These are phyloP conservation scores for Corythoichthys haematopterus DNA, from an alignment of 2,113 vertebrate genomes.

Conservation along the genomic window DNA sequence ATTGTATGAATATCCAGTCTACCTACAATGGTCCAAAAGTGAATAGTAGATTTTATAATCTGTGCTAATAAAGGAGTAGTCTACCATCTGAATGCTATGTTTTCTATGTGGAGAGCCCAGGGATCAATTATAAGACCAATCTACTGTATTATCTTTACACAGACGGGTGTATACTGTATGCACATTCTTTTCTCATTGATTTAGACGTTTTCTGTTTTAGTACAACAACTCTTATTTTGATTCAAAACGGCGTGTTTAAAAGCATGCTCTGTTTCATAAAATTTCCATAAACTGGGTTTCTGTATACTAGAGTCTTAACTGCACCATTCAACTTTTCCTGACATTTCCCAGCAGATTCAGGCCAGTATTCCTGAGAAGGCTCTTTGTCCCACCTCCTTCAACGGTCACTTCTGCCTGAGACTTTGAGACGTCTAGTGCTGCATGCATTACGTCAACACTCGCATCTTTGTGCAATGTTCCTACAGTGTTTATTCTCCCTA, in stretches of 20 bases:
- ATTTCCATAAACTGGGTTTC: not conserved
- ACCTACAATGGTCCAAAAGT: too few relatives aligned
- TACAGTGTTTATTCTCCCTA: not conserved
- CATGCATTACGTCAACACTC: not conserved
- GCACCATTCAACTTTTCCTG: not conserved
- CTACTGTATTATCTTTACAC: not conserved
- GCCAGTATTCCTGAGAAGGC: not conserved
- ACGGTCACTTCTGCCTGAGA: not conserved
- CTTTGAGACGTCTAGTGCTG: not conserved
- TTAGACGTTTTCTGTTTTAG: too few relatives aligned
- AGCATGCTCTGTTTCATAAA: not conserved
- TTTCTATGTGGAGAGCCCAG: not conserved
- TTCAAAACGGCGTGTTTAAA: not conserved
- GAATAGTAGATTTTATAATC: not conserved
- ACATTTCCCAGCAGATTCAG: not conserved
- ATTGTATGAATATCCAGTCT: not conserved
- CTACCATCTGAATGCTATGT: too few relatives aligned
- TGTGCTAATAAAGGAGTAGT: not conserved
- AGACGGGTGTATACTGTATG: not conserved
- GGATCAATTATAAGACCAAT: not conserved
- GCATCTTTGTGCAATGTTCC: conserved; percentile 1
- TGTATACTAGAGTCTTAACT: not conserved
- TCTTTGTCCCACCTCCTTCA: not conserved
- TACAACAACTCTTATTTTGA: not conserved
- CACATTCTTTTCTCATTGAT: not conserved